phyloP scores from a whole-genome alignment of 2,113 vertebrate species.

The Taxidea taxus region DNA sequence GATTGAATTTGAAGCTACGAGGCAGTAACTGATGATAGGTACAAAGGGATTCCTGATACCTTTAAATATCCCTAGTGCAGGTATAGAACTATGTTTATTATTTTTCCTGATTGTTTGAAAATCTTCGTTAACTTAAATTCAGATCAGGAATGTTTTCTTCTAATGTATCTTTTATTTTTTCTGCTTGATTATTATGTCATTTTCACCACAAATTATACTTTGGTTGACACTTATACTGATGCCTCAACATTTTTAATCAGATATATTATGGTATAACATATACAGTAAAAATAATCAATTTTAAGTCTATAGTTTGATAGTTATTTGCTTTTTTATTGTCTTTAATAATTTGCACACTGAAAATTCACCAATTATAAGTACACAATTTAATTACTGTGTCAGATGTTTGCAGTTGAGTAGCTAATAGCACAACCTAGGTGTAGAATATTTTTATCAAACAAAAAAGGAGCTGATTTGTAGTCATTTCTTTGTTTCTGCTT shows the following conservation, averaged over 20 bases:
- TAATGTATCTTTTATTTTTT: neutral
- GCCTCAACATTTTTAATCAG: neutral
- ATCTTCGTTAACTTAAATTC: neutral
- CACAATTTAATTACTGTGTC: neutral
- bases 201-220: neutral
- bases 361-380: neutral
- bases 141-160: neutral
- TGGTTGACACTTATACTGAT: neutral
- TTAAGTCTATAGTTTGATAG: neutral
- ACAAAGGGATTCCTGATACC: neutral
- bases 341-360: neutral
- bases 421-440: neutral
- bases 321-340: neutral
- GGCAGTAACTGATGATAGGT: neutral
- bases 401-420: neutral
- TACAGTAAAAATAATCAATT: neutral
- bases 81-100: neutral
- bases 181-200: neutral
- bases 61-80: neutral
- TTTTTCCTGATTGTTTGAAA: neutral
- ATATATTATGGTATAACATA: neutral
- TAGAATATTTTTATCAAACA: neutral
- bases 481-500: neutral
- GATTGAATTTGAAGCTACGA: neutral
- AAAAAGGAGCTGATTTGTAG: neutral